A percentile compares a stretch with the other conserved stretches of the same genome.
phyloP scores from a whole-genome alignment of 2,113 vertebrate genomes.

The Cryptomyrus ogoouensis region DNA sequence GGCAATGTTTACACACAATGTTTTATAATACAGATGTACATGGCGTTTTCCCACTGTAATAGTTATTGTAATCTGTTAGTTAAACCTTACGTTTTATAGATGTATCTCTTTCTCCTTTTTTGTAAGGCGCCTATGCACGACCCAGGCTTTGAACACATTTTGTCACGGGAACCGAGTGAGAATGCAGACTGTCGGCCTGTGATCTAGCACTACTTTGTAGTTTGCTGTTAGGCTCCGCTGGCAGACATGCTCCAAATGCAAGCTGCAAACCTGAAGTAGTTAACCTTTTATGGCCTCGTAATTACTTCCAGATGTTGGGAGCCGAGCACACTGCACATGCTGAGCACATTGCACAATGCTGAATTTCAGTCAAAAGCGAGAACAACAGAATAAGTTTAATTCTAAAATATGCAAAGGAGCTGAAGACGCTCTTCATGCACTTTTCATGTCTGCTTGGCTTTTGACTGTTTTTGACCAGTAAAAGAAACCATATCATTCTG shows the following conservation, averaged over 20 bases:
- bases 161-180: background rate
- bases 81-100: background rate
- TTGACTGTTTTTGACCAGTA: background rate
- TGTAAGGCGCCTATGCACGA: background rate
- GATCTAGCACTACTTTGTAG: background rate
- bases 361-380: background rate
- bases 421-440: background rate
- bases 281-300: constrained; percentile 49
- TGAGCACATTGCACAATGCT: background rate
- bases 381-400: background rate
- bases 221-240: background rate
- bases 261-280: constrained; percentile 39
- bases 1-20: background rate
- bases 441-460: background rate
- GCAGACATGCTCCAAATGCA: background rate
- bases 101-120: background rate
- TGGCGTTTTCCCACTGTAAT: background rate
- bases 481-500: background rate
- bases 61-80: background rate
- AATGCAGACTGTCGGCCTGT: background rate
- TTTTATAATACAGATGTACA: background rate
- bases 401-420: background rate
- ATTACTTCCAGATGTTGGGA: constrained; percentile 53
- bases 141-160: background rate
- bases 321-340: background rate